Evolutionary conservation across 2,797 vertebrate species (phyloP).

Genomic region (Microtus obscurus): DNA sequence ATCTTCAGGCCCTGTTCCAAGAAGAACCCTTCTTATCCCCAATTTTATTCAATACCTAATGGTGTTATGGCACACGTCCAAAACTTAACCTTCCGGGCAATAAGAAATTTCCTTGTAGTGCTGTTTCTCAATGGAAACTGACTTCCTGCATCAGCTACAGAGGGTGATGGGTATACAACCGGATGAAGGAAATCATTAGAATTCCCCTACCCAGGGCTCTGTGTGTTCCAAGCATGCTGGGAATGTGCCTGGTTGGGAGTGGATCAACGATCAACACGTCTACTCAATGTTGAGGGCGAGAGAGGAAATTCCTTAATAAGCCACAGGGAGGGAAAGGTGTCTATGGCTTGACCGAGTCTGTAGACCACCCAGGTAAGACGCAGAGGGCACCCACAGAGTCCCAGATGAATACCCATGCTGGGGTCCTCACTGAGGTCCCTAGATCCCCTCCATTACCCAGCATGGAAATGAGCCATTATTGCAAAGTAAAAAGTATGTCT

Average conservation of each 20-base stretch:
- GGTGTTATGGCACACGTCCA: conserved; percentile 72
- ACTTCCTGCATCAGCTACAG: conserved; percentile 62
- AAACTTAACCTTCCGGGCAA: conserved; percentile 73
- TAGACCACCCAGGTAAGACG: not conserved
- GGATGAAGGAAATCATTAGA: conserved; percentile 2
- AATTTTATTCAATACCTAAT: conserved; percentile 77
- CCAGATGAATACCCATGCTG: not conserved
- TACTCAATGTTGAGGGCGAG: not conserved
- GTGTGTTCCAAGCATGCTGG: not conserved
- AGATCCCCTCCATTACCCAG: not conserved
- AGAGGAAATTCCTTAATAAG: not conserved
- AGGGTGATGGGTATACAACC: not conserved
- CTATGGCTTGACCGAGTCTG: not conserved
- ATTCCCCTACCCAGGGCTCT: not conserved
- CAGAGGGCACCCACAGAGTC: not conserved
- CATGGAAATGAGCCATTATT: not conserved
- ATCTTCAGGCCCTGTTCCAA: conserved; percentile 70
- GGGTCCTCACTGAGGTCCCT: not conserved
- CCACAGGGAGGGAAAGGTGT: not conserved
- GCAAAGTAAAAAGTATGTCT: not conserved
- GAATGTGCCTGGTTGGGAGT: not conserved
- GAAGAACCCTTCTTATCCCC: conserved; percentile 60
- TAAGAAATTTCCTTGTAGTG: conserved; percentile 67
- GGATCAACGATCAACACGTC: not conserved
- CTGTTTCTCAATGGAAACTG: conserved; percentile 69